phyloP scores from a whole-genome alignment of 2,797 vertebrate genomes.

The Acanthiza pusilla region DNA sequence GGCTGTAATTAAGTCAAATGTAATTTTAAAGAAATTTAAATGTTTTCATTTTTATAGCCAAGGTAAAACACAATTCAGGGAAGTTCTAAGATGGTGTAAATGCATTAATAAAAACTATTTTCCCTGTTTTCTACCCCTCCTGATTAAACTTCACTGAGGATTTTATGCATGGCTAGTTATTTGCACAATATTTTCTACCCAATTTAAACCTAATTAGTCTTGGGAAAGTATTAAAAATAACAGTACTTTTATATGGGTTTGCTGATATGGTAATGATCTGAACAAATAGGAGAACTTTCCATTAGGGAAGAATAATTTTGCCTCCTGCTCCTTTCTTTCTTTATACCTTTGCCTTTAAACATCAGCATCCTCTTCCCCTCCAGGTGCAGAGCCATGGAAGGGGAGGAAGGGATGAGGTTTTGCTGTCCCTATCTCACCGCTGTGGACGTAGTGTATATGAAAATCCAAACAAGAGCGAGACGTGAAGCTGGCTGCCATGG shows the following conservation, averaged over 20 bases:
- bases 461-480: background rate
- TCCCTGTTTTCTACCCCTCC: background rate
- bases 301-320: background rate
- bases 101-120: slow-evolving; percentile 24
- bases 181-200: slow-evolving; percentile 30
- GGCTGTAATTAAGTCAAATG: slow-evolving; percentile 76
- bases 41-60: slow-evolving; percentile 76
- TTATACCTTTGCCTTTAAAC: background rate
- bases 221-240: slow-evolving; percentile 37
- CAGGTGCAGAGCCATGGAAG: background rate
- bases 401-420: background rate
- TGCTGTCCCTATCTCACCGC: rapidly evolving
- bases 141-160: background rate
- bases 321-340: background rate
- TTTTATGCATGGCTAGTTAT: slow-evolving; percentile 10
- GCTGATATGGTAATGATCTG: slow-evolving; percentile 2
- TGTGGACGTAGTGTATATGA: rapidly evolving
- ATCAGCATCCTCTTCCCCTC: background rate
- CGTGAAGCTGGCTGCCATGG: rapidly evolving
- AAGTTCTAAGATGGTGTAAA: slow-evolving; percentile 65
- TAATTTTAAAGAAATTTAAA: slow-evolving; percentile 82
- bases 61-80: slow-evolving; percentile 71
- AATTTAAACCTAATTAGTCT: slow-evolving; percentile 62
- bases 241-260: slow-evolving; percentile 1
- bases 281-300: slow-evolving; percentile 30